Evolutionary conservation across 2,797 vertebrate genomes (phyloP).

Genomic region (Microtus agrestis): DNA sequence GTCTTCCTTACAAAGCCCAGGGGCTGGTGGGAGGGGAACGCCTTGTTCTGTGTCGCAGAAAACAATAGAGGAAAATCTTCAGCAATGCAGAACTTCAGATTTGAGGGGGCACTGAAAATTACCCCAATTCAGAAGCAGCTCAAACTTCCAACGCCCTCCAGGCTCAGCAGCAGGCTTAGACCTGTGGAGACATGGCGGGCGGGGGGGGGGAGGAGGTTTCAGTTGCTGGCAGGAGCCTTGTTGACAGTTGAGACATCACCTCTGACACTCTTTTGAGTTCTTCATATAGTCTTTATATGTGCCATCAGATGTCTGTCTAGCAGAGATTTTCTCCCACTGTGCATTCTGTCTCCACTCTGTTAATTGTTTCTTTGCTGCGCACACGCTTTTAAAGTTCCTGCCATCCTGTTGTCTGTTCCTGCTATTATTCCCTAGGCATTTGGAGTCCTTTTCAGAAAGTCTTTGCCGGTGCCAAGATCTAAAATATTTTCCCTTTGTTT

Average conservation of each 20-base stretch:
- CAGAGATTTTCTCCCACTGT: neutral
- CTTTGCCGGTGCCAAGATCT: neutral
- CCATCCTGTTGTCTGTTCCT: neutral
- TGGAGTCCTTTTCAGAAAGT: neutral
- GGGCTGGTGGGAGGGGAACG: constrained; percentile 46
- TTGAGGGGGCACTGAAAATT: neutral
- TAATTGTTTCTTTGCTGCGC: neutral
- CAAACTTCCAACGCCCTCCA: neutral
- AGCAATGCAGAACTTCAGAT: neutral
- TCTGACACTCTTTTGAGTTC: neutral
- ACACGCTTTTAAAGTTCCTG: neutral
- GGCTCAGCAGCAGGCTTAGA: neutral
- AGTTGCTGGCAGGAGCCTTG: neutral
- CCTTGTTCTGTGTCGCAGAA: constrained; percentile 24
- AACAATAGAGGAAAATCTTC: constrained; percentile 31
- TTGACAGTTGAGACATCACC: neutral
- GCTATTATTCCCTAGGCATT: neutral
- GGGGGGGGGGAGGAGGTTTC: rapidly evolving
- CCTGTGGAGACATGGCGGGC: rapidly evolving
- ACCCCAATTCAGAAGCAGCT: neutral
- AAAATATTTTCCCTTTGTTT: constrained; percentile 4
- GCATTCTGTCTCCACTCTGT: neutral
- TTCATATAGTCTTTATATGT: neutral
- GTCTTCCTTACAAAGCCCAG: neutral
- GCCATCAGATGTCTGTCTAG: neutral